Percentiles rank a stretch among this genome's conserved stretches.
phyloP scores from a whole-genome alignment of 2,888 invertebrate genomes.

The Nineta flava region DNA sequence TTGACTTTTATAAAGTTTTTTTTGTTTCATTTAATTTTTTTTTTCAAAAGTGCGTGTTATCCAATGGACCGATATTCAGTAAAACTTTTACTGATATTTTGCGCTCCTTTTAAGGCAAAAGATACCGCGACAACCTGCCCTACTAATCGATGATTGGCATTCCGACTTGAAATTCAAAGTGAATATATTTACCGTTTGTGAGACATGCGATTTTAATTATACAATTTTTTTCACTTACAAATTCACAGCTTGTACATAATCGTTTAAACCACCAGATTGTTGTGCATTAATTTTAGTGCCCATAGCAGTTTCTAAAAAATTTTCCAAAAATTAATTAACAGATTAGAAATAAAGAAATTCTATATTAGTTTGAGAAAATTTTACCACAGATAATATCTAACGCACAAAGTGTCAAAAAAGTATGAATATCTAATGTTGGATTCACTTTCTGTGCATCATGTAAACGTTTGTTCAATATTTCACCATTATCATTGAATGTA shows the following conservation, averaged over 20 bases:
- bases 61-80: no score
- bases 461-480: constrained; percentile 38
- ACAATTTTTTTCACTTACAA: not conserved
- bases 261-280: constrained; percentile 7
- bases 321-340: not conserved
- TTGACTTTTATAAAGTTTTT: no score
- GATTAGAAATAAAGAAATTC: not conserved
- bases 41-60: no score
- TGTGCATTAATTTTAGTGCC: constrained; percentile 61
- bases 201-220: no score
- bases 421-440: constrained; percentile 40
- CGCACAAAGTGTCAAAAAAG: constrained; percentile 39
- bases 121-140: no score
- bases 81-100: no score
- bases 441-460: constrained; percentile 20
- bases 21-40: no score
- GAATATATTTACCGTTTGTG: no score
- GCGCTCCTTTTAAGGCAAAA: no score
- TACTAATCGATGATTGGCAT: no score
- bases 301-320: constrained; percentile 40
- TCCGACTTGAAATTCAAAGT: no score
- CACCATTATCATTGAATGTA: constrained; percentile 47
- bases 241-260: not conserved
- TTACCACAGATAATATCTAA: constrained; percentile 47
- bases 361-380: constrained; percentile 4